These are phyloP conservation scores for Porites evermanni DNA, from an alignment of 92 coral and sea anemone genomes.

Conservation along the genomic window DNA sequence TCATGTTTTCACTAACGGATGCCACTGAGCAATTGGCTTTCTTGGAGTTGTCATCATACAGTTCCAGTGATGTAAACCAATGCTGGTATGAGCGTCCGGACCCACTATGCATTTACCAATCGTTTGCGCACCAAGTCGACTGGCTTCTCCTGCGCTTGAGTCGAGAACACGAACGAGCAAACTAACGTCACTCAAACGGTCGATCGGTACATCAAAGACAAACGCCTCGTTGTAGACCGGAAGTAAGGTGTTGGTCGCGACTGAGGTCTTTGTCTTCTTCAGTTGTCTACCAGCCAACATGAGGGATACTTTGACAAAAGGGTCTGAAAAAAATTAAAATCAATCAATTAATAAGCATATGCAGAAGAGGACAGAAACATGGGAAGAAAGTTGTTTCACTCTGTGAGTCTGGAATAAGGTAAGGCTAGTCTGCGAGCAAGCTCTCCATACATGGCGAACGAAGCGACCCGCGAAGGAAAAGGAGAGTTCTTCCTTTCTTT, in stretches of 20 bases:
- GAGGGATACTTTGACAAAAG: constrained; percentile 92
- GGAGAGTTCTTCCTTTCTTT: no score
- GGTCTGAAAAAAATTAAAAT: constrained; percentile 45
- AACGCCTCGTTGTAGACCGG: constrained; percentile 99
- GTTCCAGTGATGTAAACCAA: constrained; percentile 98
- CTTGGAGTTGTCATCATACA: constrained; percentile 98
- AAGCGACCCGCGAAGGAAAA: no score
- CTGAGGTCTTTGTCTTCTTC: constrained; percentile 96
- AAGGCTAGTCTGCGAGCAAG: no score
- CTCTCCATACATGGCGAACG: no score
- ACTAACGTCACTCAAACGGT: constrained; percentile 95
- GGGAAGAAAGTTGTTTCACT: no score
- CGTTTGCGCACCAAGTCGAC: constrained; percentile 45
- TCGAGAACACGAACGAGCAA: constrained; percentile 91
- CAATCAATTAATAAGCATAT: not conserved
- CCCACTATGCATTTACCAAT: constrained; percentile 92
- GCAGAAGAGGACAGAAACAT: no score
- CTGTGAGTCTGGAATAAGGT: no score
- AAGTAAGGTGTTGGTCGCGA: constrained; percentile 75
- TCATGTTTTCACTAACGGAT: constrained; percentile 66
- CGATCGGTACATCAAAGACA: constrained; percentile 95
- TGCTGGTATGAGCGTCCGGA: constrained; percentile 87
- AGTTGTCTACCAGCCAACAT: constrained; percentile 91
- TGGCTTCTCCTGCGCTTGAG: constrained; percentile 44
- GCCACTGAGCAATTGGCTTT: constrained; percentile 99